Evolutionary conservation across 2,888 invertebrate species (phyloP).

Genomic region (Spilarctia lutea): DNA sequence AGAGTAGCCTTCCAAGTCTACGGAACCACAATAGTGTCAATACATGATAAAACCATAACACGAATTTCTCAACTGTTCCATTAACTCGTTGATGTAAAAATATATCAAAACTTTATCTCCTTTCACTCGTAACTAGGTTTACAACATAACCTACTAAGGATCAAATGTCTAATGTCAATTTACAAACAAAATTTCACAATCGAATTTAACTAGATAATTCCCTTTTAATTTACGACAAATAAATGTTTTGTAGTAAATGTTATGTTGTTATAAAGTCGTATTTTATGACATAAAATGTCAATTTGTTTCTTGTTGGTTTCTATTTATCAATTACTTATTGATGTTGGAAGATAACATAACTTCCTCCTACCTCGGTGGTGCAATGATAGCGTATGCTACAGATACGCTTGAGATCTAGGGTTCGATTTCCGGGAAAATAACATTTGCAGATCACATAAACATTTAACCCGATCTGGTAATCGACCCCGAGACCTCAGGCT

Average conservation of each 20-base stretch:
- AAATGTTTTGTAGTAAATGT: constrained; percentile 13
- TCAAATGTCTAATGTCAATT: constrained; percentile 46
- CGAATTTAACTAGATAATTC: constrained; percentile 50
- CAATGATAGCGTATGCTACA: too few relatives aligned
- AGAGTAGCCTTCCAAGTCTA: background rate
- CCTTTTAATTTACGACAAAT: constrained; percentile 11
- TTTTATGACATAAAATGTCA: background rate
- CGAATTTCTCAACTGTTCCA: background rate
- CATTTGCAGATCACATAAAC: too few relatives aligned
- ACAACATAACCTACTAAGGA: constrained; percentile 62
- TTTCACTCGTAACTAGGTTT: constrained; percentile 63
- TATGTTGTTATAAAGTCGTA: constrained; percentile 1
- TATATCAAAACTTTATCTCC: constrained; percentile 1
- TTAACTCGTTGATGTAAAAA: background rate
- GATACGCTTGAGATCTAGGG: too few relatives aligned
- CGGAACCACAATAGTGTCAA: background rate
- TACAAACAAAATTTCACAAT: constrained; percentile 54
- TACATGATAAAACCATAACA: background rate
- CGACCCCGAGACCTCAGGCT: too few relatives aligned
- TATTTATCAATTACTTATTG: background rate
- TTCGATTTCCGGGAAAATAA: too few relatives aligned
- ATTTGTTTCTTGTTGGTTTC: background rate
- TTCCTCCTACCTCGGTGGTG: too few relatives aligned
- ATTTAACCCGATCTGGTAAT: too few relatives aligned
- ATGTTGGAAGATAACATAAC: background rate